Base-by-base conservation (phyloP, 2,888 invertebrate species). In the Cephonodes hylas region DNA sequence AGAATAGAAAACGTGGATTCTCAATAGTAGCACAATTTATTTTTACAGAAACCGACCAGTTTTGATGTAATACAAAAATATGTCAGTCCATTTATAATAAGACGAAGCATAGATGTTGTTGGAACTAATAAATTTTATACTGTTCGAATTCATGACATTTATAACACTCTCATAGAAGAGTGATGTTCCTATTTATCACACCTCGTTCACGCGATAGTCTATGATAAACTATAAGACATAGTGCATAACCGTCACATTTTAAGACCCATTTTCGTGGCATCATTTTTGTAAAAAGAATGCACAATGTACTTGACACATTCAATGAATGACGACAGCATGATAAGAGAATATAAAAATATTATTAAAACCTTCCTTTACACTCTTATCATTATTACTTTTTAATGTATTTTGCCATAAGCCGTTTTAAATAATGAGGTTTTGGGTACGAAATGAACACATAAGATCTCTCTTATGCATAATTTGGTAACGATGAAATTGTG, bases 331-430 rank as follows among this genome's bases (percentile, higher is more conserved):
- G 18, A 18, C 18, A 45, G 10, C 22, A 20, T 20, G 45, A 45
- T 45, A 45, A 20, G 10, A 18, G 45, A 20, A 20, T 22, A 45
- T 45, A 45, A 20, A 6, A 45, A 20, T 45, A 45, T 45, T 45
- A 20, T 45, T 45, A 22, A 45, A 45, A 8, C 45, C 10, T 1
- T 10, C 3, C 22, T 20, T 38, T 4, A 4, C 20, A 20, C 8
- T 45, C 20, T 45, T 45, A 45, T 45, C 45, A 45, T 20, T 45
- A 45, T 45, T 45, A 3, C 45, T 18, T 45, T 45, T 60, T 60
- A 18, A 34, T 22, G 34, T 38, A 45, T 48, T 48, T 48, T 38
- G 46, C 46, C 46, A 34, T 46, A 34, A 46, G 22, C 46, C n/a
- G 34, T 38, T 38, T 38, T 4, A n/a, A 38, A 38, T 38, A 38